A percentile compares a stretch with the other conserved stretches of the same genome.
Conservation (phyloP, 2,797 vertebrate species). For the Trachurus trachurus region DNA sequence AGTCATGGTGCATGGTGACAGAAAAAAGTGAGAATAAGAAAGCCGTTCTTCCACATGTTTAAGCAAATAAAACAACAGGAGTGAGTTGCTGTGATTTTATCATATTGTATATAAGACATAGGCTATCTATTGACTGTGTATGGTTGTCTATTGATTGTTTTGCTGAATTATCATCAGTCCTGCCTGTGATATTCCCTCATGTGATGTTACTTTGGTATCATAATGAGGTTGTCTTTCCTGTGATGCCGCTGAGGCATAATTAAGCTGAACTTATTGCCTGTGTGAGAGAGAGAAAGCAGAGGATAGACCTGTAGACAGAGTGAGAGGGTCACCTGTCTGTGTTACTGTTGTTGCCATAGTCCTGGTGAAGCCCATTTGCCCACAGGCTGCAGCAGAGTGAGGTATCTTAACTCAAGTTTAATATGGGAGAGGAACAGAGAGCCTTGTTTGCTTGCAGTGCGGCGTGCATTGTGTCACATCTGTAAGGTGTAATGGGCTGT, state of each 20-base stretch:
- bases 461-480: slow-evolving; percentile 25
- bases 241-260: slow-evolving; percentile 27
- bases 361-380: slow-evolving; percentile 43
- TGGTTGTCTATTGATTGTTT: slow-evolving; percentile 17
- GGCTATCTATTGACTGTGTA: not conserved
- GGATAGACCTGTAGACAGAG: slow-evolving; percentile 3
- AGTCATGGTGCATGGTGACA: slow-evolving; percentile 7
- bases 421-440: slow-evolving; percentile 24
- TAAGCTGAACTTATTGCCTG: not conserved
- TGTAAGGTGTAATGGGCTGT: slow-evolving; percentile 29
- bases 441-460: slow-evolving; percentile 52
- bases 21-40: not conserved
- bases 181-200: slow-evolving; percentile 25
- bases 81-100: slow-evolving; percentile 7
- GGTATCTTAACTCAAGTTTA: slow-evolving; percentile 49
- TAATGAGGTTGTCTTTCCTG: slow-evolving; percentile 21
- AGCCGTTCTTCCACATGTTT: not conserved
- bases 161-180: slow-evolving; percentile 9
- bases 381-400: slow-evolving; percentile 53
- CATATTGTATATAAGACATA: too few relatives aligned
- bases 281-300: not conserved
- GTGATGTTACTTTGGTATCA: not conserved
- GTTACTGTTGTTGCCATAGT: slow-evolving; percentile 29
- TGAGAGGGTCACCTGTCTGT: slow-evolving; percentile 54
- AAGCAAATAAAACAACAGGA: not conserved